Base-by-base conservation (phyloP, 2,797 vertebrate species). In the Ctenochaetus hawaiiensis region DNA sequence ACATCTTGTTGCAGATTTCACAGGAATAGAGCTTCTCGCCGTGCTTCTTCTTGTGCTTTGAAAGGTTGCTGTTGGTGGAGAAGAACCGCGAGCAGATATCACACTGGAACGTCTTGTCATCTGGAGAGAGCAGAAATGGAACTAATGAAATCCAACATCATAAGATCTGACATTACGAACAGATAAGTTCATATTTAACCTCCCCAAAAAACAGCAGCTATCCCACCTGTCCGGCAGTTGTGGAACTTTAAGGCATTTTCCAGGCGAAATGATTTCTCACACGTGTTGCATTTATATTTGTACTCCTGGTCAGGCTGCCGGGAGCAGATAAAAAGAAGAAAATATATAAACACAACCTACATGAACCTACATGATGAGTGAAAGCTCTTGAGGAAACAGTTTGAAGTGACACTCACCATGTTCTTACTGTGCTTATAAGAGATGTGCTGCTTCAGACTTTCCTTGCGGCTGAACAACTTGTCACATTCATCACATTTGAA, bases 391-490 rank as follows among this genome's bases (percentile, higher is more conserved):
- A n/a, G 49, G 14, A 8, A 0, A 10, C 49, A 23, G 8, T 13
- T 0, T 16, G 12, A 2, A 48, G 41, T 0, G 6, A 5, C 13
- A 81, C 93, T 59, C 78, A 99, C 98, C 95, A 95, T 85, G 5
- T 95, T 99, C 91, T 97, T 95, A 95, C 98, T 99, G 96, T 99
- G 98, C 92, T 99, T 99, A 92, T 99, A 99, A 0, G 98, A 99
- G 68, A 99, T 99, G 37, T 99, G 98, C 89, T 99, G 98, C 95
- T 99, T 99, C 67, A 99, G 93, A 78, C 97, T 99, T 89, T 99
- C 98, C 87, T 99, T 99, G 39, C 98, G 97, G 92, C 98, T 99
- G 92, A 99, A 99, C 82, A 99, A 91, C 88, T 99, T 99, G 49
- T 97, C 96, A 60, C 98, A 99, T 71, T 99, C 98, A 23, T 99